phyloP scores from a whole-genome alignment of 92 coral and sea anemone species.

The Porites lobata region DNA sequence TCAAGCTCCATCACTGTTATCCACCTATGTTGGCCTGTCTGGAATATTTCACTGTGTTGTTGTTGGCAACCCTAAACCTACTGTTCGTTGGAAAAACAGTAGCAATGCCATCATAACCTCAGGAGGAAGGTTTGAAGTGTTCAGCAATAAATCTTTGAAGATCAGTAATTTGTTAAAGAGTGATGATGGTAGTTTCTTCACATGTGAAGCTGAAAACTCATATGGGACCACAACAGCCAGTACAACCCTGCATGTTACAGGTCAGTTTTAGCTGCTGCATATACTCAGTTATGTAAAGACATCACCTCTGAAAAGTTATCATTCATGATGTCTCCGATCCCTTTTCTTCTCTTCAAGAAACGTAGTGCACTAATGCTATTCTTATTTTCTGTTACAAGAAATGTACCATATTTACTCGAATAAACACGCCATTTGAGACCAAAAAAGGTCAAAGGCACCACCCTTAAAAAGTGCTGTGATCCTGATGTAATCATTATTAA shows the following conservation, averaged over 20 bases:
- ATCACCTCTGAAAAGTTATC: no score
- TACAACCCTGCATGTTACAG: conserved; percentile 79
- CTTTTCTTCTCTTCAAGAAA: no score
- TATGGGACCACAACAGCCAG: conserved; percentile 79
- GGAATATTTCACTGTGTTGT: conserved; percentile 79
- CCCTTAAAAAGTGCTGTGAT: no score
- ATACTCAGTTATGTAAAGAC: not conserved
- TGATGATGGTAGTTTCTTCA: conserved; percentile 78
- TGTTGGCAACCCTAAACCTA: conserved; percentile 56
- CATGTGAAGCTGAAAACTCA: conserved; percentile 69
- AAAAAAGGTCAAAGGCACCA: no score
- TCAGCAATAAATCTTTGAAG: conserved; percentile 70
- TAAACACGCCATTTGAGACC: no score
- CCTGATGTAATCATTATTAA: no score
- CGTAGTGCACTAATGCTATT: no score
- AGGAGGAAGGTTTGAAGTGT: conserved; percentile 66
- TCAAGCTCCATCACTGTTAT: conserved; percentile 59
- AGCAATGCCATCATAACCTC: conserved; percentile 23
- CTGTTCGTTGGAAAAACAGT: conserved; percentile 68
- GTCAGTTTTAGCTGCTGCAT: conserved; percentile 46
- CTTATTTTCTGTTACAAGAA: no score
- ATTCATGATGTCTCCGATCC: no score
- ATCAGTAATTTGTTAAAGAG: conserved; percentile 68
- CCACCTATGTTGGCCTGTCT: conserved; percentile 76
- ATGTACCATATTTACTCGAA: no score